Base-by-base conservation (phyloP, 37 sponge, comb jelly and placozoan species). In the Lycopodina hypogea region DNA sequence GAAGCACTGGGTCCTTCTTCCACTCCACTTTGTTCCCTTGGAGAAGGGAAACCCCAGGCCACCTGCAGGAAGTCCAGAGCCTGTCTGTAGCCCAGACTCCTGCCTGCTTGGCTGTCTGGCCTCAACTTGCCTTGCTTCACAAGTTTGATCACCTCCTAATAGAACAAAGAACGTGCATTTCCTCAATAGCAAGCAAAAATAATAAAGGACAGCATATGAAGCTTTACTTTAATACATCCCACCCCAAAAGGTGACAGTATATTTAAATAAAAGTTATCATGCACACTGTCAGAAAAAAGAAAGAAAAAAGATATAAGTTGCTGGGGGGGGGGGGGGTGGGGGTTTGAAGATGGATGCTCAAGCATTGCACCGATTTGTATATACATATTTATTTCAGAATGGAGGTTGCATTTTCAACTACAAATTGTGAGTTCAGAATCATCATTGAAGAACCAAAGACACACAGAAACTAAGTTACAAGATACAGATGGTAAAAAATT, bases 11-110 rank as follows among this genome's bases (percentile, higher is more conserved):
- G 57, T 52, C n/a, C n/a, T n/a, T n/a, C n/a, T n/a, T 21, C 50
- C 21, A 22, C 57, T 57, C 35, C 21, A 73, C 35, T 17, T 15
- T 34, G 57, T 7, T 19, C n/a, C 34, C 22, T 35, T 55, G 39
- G n/a, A 64, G 33, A 23, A 34, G 88, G 92, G 75, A 81, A 87
- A 26, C 73, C 84, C 88, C 88, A 92, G 37, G 63, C 72, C 21
- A 68, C 38, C 42, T 71, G 35, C 23, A 92, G 74, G 68, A 64
- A 92, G 42, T 92, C 85, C 48, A 92, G 81, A 33, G 84, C 81
- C 51, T 92, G 88, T 66, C 92, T 69, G 62, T 92, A 92, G 22
- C 92, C 92, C 28, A 92, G 56, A 77, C 92, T 83, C 41, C 84
- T 56, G 0, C 92, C 88, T 1, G 92, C 81, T 40, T 75, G 85